These are phyloP conservation scores for Macrosteles quadrilineatus DNA, from an alignment of 1,140 invertebrate genomes.

Conservation along the genomic window DNA sequence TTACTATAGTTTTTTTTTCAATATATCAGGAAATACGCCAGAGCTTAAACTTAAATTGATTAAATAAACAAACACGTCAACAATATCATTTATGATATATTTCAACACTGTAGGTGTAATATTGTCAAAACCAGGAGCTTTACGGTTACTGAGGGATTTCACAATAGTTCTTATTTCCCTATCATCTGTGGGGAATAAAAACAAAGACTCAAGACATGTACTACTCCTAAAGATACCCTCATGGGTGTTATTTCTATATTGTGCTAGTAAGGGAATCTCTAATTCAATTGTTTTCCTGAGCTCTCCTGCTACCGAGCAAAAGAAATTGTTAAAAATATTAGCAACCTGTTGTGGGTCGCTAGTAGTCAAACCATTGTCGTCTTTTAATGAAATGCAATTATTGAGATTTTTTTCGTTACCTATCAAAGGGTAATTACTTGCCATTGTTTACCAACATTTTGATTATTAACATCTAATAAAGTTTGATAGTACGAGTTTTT, in stretches of 20 bases:
- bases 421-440: background rate
- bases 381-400: background rate
- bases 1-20: background rate
- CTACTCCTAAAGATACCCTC: background rate
- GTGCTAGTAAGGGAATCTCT: background rate
- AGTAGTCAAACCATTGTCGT: background rate
- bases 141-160: background rate
- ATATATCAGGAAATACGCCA: constrained; percentile 2
- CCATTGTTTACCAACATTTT: background rate
- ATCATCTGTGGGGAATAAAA: no score
- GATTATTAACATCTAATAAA: background rate
- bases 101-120: background rate
- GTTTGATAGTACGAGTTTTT: background rate
- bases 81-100: background rate
- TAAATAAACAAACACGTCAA: background rate
- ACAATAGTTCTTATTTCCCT: background rate
- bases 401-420: background rate
- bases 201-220: background rate
- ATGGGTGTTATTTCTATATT: background rate
- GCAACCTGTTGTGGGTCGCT: background rate
- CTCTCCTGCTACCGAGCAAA: background rate
- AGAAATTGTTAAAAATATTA: background rate
- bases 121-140: background rate
- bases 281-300: background rate
- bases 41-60: background rate